Conservation (phyloP, 2,888 invertebrate species). For the Timema cristinae region DNA sequence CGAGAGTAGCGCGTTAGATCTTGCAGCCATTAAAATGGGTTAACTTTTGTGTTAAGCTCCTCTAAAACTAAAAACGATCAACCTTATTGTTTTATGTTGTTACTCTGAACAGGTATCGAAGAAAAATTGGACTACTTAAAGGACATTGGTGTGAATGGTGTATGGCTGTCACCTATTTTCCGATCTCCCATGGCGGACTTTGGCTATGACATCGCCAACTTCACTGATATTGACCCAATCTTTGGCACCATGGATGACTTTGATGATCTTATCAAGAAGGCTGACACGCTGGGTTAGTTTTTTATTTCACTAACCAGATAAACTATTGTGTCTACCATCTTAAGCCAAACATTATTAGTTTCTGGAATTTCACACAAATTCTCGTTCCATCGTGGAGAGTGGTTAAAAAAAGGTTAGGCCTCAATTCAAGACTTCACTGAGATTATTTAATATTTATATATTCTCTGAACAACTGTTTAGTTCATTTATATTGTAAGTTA, state of each 20-base stretch:
- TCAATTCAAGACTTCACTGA: too few species aligned
- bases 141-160: constrained; percentile 65
- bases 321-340: too few species aligned
- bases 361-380: too few species aligned
- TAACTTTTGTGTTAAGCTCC: too few species aligned
- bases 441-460: too few species aligned
- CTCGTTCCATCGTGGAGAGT: too few species aligned
- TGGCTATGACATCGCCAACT: constrained; percentile 83
- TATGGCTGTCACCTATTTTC: constrained; percentile 84
- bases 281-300: constrained; percentile 51
- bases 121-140: constrained; percentile 58
- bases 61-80: neutral
- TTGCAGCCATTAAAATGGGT: too few species aligned
- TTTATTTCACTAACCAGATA: neutral
- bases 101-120: constrained; percentile 49
- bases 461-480: too few species aligned
- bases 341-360: too few species aligned
- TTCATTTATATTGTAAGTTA: too few species aligned
- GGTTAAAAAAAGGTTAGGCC: too few species aligned
- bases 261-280: constrained; percentile 51
- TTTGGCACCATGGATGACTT: constrained; percentile 76
- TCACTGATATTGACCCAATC: constrained; percentile 62
- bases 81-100: constrained; percentile 18
- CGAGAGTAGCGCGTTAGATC: too few species aligned
- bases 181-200: constrained; percentile 80